A percentile compares a stretch with the other conserved stretches of the same genome.
These are phyloP conservation scores for Anser cygnoides DNA, from an alignment of 2,113 vertebrate species.

Conservation along the genomic window DNA sequence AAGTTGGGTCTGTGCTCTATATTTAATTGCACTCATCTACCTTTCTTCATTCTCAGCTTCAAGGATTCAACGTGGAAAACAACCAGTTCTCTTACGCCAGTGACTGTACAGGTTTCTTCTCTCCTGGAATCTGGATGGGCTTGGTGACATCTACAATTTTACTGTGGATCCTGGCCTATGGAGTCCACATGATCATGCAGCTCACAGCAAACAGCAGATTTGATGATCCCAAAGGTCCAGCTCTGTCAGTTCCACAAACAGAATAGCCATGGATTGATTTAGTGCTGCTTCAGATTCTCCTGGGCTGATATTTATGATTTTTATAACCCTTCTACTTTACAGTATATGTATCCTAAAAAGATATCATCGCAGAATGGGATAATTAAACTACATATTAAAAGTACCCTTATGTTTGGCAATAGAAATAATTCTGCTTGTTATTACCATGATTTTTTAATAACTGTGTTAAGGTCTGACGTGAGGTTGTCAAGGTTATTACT, in stretches of 20 bases:
- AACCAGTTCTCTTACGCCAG: slow-evolving; percentile 62
- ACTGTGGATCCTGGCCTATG: slow-evolving; percentile 63
- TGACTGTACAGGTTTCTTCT: slow-evolving; percentile 69
- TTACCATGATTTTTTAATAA: neutral
- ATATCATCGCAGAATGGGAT: neutral
- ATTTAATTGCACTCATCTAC: neutral
- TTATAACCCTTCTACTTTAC: neutral
- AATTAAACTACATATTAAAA: neutral
- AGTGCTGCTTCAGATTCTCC: neutral
- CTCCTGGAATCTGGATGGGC: slow-evolving; percentile 69
- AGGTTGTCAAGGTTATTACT: neutral
- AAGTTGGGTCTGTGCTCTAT: neutral
- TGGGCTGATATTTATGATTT: neutral
- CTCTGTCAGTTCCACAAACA: slow-evolving; percentile 64
- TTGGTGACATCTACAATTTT: slow-evolving; percentile 59
- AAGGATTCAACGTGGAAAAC: slow-evolving; percentile 64
- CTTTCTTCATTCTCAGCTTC: slow-evolving; percentile 65
- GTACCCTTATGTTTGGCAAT: neutral
- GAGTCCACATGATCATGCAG: slow-evolving; percentile 66
- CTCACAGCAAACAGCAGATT: slow-evolving; percentile 66
- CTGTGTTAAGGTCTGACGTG: neutral
- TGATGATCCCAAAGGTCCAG: slow-evolving; percentile 63
- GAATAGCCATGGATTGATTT: slow-evolving; percentile 41
- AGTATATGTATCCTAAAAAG: neutral
- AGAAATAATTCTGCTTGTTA: neutral